Conservation (phyloP, 2,113 vertebrate species). For the Hepsetus odoe region DNA sequence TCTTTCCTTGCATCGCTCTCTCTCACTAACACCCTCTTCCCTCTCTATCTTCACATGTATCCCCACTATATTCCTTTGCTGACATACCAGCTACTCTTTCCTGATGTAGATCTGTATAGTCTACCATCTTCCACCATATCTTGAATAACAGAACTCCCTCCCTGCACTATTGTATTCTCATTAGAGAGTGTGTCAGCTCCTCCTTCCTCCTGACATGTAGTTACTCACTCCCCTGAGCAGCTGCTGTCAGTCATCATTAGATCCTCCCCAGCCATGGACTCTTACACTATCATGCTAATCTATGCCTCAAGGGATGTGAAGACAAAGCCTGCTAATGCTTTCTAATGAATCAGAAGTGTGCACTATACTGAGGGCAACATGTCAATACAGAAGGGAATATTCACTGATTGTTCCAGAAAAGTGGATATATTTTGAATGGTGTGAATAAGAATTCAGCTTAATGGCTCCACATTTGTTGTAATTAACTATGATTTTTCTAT, state of each 20-base stretch:
- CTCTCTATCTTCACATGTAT: background rate
- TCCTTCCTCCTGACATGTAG: background rate
- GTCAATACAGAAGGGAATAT: background rate
- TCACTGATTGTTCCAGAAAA: background rate
- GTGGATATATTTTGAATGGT: background rate
- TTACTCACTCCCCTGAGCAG: background rate
- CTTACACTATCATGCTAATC: slow-evolving; percentile 23
- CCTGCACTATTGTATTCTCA: background rate
- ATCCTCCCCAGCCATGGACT: slow-evolving; percentile 1
- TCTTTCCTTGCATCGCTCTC: background rate
- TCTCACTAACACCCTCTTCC: background rate
- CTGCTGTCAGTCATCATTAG: slow-evolving; percentile 15
- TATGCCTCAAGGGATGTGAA: slow-evolving; percentile 3
- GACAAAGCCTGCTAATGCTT: slow-evolving; percentile 13
- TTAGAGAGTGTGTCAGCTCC: background rate
- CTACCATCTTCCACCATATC: too few species aligned
- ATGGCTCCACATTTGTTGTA: background rate
- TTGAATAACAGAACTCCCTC: background rate
- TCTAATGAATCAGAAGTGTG: background rate
- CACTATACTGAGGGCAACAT: background rate
- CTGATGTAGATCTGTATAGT: too few species aligned
- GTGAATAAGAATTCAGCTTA: background rate
- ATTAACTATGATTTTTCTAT: too few species aligned
- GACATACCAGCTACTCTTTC: background rate
- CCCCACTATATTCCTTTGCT: background rate